Conservation (phyloP, 2,888 invertebrate genomes). For the Phania funesta region DNA sequence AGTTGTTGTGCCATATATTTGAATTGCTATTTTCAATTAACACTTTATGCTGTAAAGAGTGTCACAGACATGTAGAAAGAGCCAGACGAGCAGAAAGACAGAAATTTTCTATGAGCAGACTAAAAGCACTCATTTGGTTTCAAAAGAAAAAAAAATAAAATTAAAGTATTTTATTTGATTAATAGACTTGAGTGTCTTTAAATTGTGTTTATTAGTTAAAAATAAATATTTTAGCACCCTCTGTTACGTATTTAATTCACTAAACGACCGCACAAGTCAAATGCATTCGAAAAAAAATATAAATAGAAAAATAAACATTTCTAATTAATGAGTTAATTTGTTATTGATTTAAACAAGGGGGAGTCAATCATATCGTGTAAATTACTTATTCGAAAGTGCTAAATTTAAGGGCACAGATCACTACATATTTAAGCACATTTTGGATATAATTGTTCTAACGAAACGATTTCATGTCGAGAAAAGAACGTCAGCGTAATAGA, state of each 20-base stretch:
- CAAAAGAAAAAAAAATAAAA: neutral
- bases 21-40: slow-evolving; percentile 67
- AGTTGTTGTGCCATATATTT: slow-evolving; percentile 66
- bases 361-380: slow-evolving; percentile 58
- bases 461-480: neutral
- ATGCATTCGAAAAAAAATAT: slow-evolving; percentile 40
- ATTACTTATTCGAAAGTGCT: slow-evolving; percentile 21
- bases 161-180: slow-evolving; percentile 47
- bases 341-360: slow-evolving; percentile 65
- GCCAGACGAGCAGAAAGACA: neutral
- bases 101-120: neutral
- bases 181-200: slow-evolving; percentile 51
- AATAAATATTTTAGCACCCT: slow-evolving; percentile 64
- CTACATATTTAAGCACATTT: slow-evolving; percentile 36
- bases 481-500: neutral
- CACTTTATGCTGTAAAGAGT: slow-evolving; percentile 60
- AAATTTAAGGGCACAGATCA: slow-evolving; percentile 58
- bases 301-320: slow-evolving; percentile 28
- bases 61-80: slow-evolving; percentile 17
- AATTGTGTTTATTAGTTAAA: slow-evolving; percentile 52
- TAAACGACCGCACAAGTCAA: slow-evolving; percentile 33
- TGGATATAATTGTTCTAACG: neutral
- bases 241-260: slow-evolving; percentile 6
- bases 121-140: slow-evolving; percentile 21
- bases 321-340: slow-evolving; percentile 66